These are phyloP conservation scores for Fundulus diaphanus DNA, from an alignment of 2,797 vertebrate species.

Conservation along the genomic window DNA sequence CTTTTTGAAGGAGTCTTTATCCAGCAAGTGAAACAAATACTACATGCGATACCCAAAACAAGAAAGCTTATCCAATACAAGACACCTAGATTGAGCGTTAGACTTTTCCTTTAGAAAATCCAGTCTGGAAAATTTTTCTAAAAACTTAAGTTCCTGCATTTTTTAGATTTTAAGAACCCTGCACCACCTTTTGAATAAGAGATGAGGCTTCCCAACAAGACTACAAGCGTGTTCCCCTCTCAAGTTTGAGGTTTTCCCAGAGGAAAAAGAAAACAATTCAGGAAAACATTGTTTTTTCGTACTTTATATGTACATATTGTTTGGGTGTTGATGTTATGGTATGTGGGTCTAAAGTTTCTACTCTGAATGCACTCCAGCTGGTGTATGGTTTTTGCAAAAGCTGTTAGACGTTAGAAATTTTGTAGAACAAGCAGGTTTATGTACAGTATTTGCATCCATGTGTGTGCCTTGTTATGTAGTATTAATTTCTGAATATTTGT, in stretches of 20 bases:
- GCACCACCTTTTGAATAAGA: not conserved
- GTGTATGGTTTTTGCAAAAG: constrained; percentile 26
- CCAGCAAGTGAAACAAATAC: not conserved
- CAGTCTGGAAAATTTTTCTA: not conserved
- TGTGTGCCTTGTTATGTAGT: constrained; percentile 27
- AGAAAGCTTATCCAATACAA: not conserved
- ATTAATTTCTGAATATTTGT: constrained; percentile 32
- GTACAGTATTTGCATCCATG: constrained; percentile 23
- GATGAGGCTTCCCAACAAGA: not conserved
- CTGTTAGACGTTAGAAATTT: constrained; percentile 12
- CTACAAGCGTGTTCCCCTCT: not conserved
- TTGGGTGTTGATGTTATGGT: constrained; percentile 25
- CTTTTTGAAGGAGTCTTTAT: not conserved
- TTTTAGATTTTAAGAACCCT: not conserved
- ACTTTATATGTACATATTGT: constrained; percentile 50
- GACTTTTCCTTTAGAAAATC: not conserved
- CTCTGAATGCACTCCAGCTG: constrained; percentile 51
- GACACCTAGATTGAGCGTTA: not conserved
- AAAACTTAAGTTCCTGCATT: not conserved
- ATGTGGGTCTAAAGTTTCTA: constrained; percentile 38
- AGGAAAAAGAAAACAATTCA: not conserved
- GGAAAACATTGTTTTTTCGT: constrained; percentile 33
- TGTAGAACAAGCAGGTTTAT: constrained; percentile 30
- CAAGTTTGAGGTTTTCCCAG: constrained; percentile 8
- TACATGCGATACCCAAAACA: no score